Evolutionary conservation across 2,113 vertebrate species (phyloP).

Genomic region (Jaculus jaculus): DNA sequence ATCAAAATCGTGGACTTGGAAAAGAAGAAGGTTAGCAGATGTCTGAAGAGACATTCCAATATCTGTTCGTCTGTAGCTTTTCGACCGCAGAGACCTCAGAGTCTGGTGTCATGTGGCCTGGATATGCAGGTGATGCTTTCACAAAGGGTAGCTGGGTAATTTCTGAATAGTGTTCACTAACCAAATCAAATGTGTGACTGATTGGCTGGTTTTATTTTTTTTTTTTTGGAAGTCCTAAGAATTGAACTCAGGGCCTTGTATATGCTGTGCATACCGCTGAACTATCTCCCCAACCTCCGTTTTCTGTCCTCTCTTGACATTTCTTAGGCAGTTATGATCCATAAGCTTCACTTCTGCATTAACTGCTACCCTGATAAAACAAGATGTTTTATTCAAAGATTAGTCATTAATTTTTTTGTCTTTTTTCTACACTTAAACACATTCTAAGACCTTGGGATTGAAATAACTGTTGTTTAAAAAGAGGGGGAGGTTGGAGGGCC

Average conservation of each 20-base stretch:
- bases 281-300: neutral
- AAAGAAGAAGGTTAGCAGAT: slow-evolving; percentile 89
- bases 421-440: slow-evolving; percentile 4
- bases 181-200: neutral
- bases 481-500: neutral
- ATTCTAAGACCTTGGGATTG: slow-evolving; percentile 50
- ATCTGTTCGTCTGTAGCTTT: slow-evolving; percentile 96
- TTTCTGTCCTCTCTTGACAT: slow-evolving; percentile 32
- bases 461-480: neutral
- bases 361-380: slow-evolving; percentile 30
- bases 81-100: slow-evolving; percentile 93
- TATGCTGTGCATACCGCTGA: neutral
- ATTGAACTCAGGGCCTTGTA: neutral
- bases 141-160: slow-evolving; percentile 50
- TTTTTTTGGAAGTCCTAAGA: neutral
- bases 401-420: slow-evolving; percentile 23
- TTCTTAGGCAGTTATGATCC: neutral
- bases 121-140: slow-evolving; percentile 96
- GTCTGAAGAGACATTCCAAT: slow-evolving; percentile 93
- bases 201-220: neutral
- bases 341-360: slow-evolving; percentile 12
- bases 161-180: slow-evolving; percentile 44
- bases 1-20: slow-evolving; percentile 92
- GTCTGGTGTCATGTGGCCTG: slow-evolving; percentile 94
- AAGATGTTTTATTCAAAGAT: slow-evolving; percentile 45